Evolutionary conservation across 2,888 invertebrate species (phyloP).

Genomic region (Tanypteryx hageni): DNA sequence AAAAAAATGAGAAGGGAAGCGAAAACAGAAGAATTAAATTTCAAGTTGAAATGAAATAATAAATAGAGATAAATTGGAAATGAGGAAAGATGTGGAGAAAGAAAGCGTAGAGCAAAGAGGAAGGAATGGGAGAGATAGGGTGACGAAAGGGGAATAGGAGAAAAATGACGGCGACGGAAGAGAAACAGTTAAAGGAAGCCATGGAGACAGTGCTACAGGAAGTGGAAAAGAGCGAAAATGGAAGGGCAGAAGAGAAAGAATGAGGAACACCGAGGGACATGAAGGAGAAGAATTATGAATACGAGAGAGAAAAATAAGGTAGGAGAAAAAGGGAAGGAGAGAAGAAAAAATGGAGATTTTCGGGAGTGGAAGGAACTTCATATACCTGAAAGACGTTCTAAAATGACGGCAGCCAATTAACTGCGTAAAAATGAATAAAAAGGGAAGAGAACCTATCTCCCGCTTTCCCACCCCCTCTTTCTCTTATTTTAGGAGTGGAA

Average conservation of each 20-base stretch:
- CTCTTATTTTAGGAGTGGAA: not conserved
- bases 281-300: not conserved
- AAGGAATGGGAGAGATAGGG: not conserved
- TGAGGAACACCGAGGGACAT: not conserved
- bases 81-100: not conserved
- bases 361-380: conserved; percentile 31
- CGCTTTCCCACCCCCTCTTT: not conserved
- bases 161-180: not conserved
- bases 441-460: not conserved
- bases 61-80: not conserved
- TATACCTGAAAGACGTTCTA: conserved; percentile 11
- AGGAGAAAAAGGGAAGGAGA: not conserved
- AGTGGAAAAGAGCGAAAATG: not conserved
- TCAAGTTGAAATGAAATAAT: not conserved
- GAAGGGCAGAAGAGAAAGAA: not conserved
- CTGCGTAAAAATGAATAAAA: conserved; percentile 24
- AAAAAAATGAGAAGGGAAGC: not conserved
- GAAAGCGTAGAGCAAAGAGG: not conserved
- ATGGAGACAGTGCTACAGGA: not conserved
- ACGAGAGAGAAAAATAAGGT: not conserved
- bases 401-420: conserved; percentile 59
- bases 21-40: not conserved
- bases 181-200: not conserved
- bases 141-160: not conserved
- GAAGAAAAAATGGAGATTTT: not conserved